Conservation (phyloP, 2,113 vertebrate species). For the Rafetus swinhoei region DNA sequence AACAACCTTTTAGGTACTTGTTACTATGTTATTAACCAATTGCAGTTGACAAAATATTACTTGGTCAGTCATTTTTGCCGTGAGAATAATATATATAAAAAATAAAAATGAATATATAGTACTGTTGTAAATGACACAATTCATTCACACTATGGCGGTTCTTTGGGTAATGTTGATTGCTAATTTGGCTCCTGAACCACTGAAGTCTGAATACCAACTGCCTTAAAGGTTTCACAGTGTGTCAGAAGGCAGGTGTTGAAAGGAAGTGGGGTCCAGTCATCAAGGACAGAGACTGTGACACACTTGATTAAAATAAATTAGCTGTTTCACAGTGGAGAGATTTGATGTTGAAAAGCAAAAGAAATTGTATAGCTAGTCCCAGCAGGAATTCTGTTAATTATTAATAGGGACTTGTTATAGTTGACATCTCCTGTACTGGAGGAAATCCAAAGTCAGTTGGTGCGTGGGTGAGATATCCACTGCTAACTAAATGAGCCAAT, state of each 20-base stretch:
- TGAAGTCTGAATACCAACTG: not conserved
- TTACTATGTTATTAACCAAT: not conserved
- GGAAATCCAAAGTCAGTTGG: not conserved
- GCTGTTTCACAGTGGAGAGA: not conserved
- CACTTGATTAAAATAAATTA: not conserved
- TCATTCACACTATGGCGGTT: not conserved
- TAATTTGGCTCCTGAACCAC: not conserved
- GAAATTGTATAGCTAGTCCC: constrained; percentile 38
- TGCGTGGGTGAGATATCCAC: not conserved
- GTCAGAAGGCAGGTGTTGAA: not conserved
- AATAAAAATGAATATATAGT: not conserved
- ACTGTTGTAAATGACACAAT: not conserved
- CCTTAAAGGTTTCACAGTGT: not conserved
- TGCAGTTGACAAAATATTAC: not conserved
- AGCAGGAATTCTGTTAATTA: constrained; percentile 47
- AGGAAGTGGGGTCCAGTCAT: not conserved
- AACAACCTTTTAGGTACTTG: too few relatives aligned
- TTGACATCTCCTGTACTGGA: constrained; percentile 4
- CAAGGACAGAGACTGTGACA: not conserved
- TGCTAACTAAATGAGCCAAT: constrained; percentile 43
- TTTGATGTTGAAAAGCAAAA: constrained; percentile 24
- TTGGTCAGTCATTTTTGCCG: not conserved
- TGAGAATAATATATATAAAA: not conserved
- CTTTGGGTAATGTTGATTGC: not conserved
- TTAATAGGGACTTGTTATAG: constrained; percentile 25